Conservation (phyloP, 2,888 invertebrate genomes). For the Melinaea marsaeus region DNA sequence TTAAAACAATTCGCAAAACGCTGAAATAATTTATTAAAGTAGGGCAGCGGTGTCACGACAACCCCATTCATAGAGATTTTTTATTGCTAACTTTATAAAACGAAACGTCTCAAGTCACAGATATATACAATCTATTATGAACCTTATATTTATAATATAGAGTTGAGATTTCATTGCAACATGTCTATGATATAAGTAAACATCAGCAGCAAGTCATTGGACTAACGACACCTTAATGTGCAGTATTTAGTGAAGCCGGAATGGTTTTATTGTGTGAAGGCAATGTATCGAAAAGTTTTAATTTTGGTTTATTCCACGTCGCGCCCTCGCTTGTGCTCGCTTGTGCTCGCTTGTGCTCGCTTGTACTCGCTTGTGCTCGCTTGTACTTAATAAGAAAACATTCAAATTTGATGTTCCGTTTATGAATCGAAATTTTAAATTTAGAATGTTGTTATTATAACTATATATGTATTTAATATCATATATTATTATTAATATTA, state of each 20-base stretch:
- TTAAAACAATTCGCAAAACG: constrained; percentile 63
- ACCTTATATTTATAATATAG: constrained; percentile 23
- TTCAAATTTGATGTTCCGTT: too few relatives aligned
- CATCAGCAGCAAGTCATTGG: constrained; percentile 50
- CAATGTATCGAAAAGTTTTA: constrained; percentile 76
- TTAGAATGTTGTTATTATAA: too few relatives aligned
- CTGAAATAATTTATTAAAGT: constrained; percentile 64
- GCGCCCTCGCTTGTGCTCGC: constrained; percentile 15
- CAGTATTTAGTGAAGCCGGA: constrained; percentile 70
- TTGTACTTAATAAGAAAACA: too few relatives aligned
- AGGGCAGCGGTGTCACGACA: constrained; percentile 60
- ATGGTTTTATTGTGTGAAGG: constrained; percentile 66
- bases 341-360: too few relatives aligned
- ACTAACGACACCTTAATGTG: constrained; percentile 74
- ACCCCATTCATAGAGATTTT: constrained; percentile 68
- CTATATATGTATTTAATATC: too few relatives aligned
- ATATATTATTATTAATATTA: too few relatives aligned
- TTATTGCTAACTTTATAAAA: constrained; percentile 40
- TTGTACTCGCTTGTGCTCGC: too few relatives aligned
- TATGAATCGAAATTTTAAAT: too few relatives aligned
- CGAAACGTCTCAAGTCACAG: constrained; percentile 27
- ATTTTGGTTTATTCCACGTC: constrained; percentile 67
- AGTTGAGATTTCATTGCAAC: constrained; percentile 29
- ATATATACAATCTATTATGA: constrained; percentile 18
- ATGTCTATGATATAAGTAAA: constrained; percentile 9